Percentiles rank a stretch among this genome's conserved stretches.
Evolutionary conservation across 53 echinoderm and acorn worm genomes (phyloP).

Genomic region (Hippasteria phrygiana): DNA sequence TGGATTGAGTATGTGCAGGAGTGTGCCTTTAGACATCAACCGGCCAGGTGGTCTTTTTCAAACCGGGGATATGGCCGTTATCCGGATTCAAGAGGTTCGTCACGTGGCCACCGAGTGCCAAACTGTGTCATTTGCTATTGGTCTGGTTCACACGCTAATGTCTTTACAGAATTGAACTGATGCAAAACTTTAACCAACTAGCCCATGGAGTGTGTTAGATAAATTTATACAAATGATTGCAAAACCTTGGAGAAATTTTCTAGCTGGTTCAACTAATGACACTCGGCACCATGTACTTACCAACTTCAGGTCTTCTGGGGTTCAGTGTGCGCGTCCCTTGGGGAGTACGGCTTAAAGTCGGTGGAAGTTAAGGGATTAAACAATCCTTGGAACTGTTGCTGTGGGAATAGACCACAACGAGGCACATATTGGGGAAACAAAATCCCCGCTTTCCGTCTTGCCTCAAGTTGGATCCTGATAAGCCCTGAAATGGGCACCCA

Average conservation of each 20-base stretch:
- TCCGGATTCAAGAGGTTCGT: no score
- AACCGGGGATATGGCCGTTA: no score
- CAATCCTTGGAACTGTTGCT: not conserved
- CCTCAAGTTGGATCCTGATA: constrained; percentile 64
- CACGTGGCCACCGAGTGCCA: no score
- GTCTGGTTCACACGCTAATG: no score
- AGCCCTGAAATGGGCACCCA: constrained; percentile 45
- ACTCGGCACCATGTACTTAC: not conserved
- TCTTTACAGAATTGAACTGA: no score
- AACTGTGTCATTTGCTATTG: no score
- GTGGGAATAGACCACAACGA: constrained; percentile 29
- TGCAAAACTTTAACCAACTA: not conserved
- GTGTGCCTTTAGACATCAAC: no score
- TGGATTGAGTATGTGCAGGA: no score
- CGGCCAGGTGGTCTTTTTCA: no score
- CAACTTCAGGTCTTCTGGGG: not conserved
- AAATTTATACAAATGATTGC: not conserved
- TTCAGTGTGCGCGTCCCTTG: not conserved
- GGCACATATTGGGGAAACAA: not conserved
- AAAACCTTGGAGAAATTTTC: not conserved
- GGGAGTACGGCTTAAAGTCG: not conserved
- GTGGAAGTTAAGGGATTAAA: constrained; percentile 51
- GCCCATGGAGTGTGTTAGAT: not conserved
- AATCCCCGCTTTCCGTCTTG: constrained; percentile 56
- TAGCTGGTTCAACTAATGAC: not conserved